Evolutionary conservation across 2,888 invertebrate species (phyloP), one percentile per base, ranked within the genome.

Genomic region (Punctoribates punctum): DNA sequence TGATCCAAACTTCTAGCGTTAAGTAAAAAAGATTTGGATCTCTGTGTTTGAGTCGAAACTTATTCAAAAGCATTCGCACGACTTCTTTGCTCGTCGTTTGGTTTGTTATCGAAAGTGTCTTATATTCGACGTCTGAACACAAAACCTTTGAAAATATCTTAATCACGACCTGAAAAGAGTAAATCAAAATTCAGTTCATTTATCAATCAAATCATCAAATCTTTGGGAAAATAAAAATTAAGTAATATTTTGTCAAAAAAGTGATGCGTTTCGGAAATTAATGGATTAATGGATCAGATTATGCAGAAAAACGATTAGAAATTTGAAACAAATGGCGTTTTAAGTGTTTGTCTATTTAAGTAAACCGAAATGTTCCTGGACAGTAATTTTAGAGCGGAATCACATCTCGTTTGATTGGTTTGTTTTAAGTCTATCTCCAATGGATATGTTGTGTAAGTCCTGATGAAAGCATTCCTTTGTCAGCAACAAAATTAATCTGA

Each of bases 81-180:
- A 96, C 91, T 77, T 94, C 92, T 81, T 90, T 89, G 82, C 93
- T 93, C 0, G 93, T 90, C 17, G 94, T 94, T 82, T 92, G 90
- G 87, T 91, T 92, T 73, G 92, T 91, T 81, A 96, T 92, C 80
- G 92, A 90, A 77, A 96, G 86, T 0, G 96, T 96, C 85, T 96
- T 96, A 88, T 96, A 96, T 84, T 96, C 95, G 83, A 96, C 94
- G 85, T 96, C 96, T 34, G 94, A 90, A 77, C 94, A 89, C 77
- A 96, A 87, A 82, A 94, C 91, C 81, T 90, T 90, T 27, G 95
- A 94, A 85, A 90, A 94, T 70, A 96, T 93, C 86, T 94, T 94
- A 9, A 81, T 78, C 25, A 80, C 79, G 54, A 78, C 76, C 80
- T 80, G 23, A 51, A 51, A 20, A 51, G 3, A 20, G 51, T 20